Percentiles rank a stretch among this genome's conserved stretches.
phyloP scores from a whole-genome alignment of 2,113 vertebrate species.

The Dermatemys mawii region DNA sequence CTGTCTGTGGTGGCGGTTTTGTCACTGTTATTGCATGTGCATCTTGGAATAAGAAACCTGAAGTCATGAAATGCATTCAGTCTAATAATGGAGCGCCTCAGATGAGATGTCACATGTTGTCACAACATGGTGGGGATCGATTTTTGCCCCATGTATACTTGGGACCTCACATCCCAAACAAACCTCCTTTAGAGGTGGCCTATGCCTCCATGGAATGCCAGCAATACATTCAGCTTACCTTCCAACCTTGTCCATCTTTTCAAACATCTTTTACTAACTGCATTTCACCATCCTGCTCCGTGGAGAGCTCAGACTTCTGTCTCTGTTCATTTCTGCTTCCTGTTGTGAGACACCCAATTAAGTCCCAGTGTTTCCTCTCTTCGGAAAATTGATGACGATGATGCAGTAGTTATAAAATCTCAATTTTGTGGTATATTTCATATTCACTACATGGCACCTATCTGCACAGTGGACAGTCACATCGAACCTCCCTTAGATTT shows the following conservation, averaged over 20 bases:
- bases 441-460: not conserved
- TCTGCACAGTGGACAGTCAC: not conserved
- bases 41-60: slow-evolving; percentile 33
- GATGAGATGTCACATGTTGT: not conserved
- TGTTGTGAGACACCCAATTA: not conserved
- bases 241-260: not conserved
- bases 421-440: not conserved
- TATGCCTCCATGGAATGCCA: not conserved
- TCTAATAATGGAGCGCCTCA: slow-evolving; percentile 50
- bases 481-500: not conserved
- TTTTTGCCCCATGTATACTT: slow-evolving; percentile 1
- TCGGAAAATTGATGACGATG: not conserved
- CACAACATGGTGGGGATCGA: not conserved
- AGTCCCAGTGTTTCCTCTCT: not conserved
- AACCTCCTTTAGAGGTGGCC: slow-evolving; percentile 7
- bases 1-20: slow-evolving; percentile 18
- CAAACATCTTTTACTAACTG: not conserved
- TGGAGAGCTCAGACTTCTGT: not conserved
- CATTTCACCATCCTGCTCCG: not conserved
- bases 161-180: slow-evolving; percentile 8
- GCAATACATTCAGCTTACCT: not conserved
- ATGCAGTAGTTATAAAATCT: not conserved
- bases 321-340: not conserved
- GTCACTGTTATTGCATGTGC: slow-evolving; percentile 32
- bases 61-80: slow-evolving; percentile 54